Evolutionary conservation across 2,797 vertebrate species (phyloP), one percentile per base, ranked within the genome.

Genomic region (Sebastes elongatus): DNA sequence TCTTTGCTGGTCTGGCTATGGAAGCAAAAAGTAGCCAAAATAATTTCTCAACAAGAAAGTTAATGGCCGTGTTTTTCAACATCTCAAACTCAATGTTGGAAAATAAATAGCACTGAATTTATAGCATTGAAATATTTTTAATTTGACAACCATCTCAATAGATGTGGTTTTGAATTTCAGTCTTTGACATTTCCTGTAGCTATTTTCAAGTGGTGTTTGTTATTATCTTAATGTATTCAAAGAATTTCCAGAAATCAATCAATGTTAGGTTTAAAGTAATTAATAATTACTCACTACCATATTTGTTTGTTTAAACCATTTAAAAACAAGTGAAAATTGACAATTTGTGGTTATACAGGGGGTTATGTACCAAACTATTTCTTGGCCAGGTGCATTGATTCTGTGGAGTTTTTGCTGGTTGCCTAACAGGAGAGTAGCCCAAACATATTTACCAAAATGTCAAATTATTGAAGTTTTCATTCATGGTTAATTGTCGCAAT

Each of bases 341-440:
- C 38, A 42, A 42, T 42, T 42, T 16, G 38, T 0, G 13, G 13
- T 14, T 46, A 46, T 16, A 46, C 42, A 18, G 16, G 42, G 14
- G 6, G 42, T 46, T 42, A 46, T 46, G 42, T 16, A 46, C 42
- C 42, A 46, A 46, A 18, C 42, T 46, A 18, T 46, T 46, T 46
- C 0, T 46, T 46, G 16, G 2, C 16, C 42, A 0, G 42, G 0
- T 53, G 30, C 60, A 33, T 6, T 7, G 30, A n/a, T 22, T 62
- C 32, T 18, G 10, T 16, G 4, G 18, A 61, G 59, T 61, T 2
- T 20, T 18, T 9, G 27, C 14, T 27, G 38, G 38, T 7, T 46
- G 42, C 0, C 0, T 18, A 42, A 46, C 7, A 9, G 25, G 38
- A 49, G 23, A 42, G 7, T 3, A n/a, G 18, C 65, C 6, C 42